phyloP scores from a whole-genome alignment of 2,113 vertebrate species.

The Lophochroa leadbeateri region DNA sequence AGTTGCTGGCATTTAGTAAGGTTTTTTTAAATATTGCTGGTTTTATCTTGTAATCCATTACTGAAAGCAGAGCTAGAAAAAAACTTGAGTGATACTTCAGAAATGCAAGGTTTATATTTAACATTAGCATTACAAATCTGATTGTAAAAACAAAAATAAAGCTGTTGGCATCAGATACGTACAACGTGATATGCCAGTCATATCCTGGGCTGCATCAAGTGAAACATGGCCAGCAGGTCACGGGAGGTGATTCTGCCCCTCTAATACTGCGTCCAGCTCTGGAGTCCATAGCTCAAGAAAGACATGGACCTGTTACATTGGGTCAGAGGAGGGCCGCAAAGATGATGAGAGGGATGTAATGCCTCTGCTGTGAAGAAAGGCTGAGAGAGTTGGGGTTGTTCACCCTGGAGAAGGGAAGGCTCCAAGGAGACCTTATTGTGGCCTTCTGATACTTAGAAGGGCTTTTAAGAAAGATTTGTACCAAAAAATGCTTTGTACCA shows the following conservation, averaged over 20 bases:
- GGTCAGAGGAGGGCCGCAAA: background rate
- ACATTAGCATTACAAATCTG: background rate
- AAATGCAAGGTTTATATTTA: background rate
- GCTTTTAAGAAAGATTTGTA: background rate
- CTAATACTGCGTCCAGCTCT: background rate
- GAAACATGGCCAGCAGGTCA: rapidly evolving
- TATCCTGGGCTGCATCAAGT: background rate
- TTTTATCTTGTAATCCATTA: background rate
- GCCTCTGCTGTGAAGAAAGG: background rate
- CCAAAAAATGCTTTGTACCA: background rate
- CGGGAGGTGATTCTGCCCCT: background rate
- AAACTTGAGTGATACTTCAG: background rate
- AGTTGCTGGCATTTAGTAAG: background rate
- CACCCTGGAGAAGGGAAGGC: background rate
- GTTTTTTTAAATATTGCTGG: background rate
- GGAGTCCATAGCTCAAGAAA: rapidly evolving
- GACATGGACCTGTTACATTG: background rate
- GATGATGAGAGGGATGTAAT: background rate
- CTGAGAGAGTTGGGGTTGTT: background rate
- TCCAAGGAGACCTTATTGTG: background rate
- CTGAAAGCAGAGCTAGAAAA: background rate
- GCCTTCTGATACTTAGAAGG: background rate
- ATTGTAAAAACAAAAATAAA: background rate
- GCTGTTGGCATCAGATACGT: background rate
- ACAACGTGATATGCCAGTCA: rapidly evolving